phyloP scores from a whole-genome alignment of 2,888 invertebrate species.

The Sarcophaga caerulescens region DNA sequence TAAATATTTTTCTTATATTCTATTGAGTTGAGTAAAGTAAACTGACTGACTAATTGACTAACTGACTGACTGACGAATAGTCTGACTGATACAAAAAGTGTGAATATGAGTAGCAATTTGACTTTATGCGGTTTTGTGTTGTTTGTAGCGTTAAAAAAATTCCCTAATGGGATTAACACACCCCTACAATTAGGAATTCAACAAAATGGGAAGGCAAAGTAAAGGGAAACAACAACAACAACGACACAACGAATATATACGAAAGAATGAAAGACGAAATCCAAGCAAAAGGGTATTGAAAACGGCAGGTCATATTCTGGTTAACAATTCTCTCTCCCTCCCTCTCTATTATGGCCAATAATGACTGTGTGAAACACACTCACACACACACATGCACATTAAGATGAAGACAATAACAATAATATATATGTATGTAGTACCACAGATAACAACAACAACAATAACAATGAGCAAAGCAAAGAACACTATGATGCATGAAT shows the following conservation, averaged over 20 bases:
- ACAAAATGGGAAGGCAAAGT: neutral
- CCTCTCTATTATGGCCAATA: slow-evolving; percentile 15
- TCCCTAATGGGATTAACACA: slow-evolving; percentile 77
- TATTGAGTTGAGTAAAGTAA: too few species aligned
- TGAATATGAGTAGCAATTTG: slow-evolving; percentile 18
- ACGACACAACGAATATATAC: neutral
- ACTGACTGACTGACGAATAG: slow-evolving; percentile 35
- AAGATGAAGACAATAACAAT: slow-evolving; percentile 12
- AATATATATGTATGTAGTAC: neutral
- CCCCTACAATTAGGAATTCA: slow-evolving; percentile 73
- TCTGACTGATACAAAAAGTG: slow-evolving; percentile 30
- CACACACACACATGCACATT: slow-evolving; percentile 11
- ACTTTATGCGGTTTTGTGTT: slow-evolving; percentile 60
- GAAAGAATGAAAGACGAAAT: slow-evolving; percentile 25
- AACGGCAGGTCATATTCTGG: slow-evolving; percentile 66
- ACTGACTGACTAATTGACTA: neutral
- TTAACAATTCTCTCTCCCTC: slow-evolving; percentile 50
- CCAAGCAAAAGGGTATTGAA: slow-evolving; percentile 54
- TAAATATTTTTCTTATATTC: too few species aligned
- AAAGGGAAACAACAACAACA: slow-evolving; percentile 23
- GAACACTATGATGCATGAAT: slow-evolving; percentile 6
- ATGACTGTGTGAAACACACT: slow-evolving; percentile 26
- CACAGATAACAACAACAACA: slow-evolving; percentile 20
- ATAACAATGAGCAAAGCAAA: neutral
- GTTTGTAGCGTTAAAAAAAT: slow-evolving; percentile 67